These are phyloP conservation scores for Lasioglossum pauxillum DNA, from an alignment of 2,888 invertebrate genomes.

Conservation along the genomic window DNA sequence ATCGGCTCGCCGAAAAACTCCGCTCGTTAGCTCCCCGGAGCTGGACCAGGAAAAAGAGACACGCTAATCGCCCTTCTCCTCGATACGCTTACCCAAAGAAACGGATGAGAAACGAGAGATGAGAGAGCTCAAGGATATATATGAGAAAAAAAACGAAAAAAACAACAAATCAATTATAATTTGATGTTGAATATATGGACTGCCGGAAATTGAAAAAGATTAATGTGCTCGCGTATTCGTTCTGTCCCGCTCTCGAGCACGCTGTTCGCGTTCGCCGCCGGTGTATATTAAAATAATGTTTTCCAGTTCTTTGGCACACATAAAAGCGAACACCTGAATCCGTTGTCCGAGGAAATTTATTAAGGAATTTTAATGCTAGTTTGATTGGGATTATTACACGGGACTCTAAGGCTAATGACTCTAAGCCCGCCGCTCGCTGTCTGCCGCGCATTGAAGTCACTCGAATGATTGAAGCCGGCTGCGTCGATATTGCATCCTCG, in stretches of 20 bases:
- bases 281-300: not conserved
- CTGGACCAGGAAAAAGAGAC: slow-evolving; percentile 29
- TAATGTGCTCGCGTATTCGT: slow-evolving; percentile 7
- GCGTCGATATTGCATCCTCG: not conserved
- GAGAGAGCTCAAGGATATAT: not conserved
- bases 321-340: not conserved
- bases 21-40: slow-evolving; percentile 37
- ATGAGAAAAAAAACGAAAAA: not conserved
- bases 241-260: not conserved
- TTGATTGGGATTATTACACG: not conserved
- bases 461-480: not conserved
- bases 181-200: slow-evolving; percentile 5
- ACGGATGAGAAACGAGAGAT: slow-evolving; percentile 2
- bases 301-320: not conserved
- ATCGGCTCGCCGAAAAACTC: slow-evolving; percentile 49
- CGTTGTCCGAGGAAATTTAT: not conserved
- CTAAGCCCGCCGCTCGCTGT: not conserved
- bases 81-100: not conserved
- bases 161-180: slow-evolving; percentile 12
- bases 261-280: not conserved
- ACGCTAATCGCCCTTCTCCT: slow-evolving; percentile 37
- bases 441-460: not conserved
- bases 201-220: slow-evolving; percentile 10
- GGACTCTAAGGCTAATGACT: not conserved
- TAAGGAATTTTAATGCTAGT: not conserved